A percentile compares a stretch with the other conserved stretches of the same genome.
phyloP scores from a whole-genome alignment of 2,888 invertebrate genomes.

The Carcina quercana region DNA sequence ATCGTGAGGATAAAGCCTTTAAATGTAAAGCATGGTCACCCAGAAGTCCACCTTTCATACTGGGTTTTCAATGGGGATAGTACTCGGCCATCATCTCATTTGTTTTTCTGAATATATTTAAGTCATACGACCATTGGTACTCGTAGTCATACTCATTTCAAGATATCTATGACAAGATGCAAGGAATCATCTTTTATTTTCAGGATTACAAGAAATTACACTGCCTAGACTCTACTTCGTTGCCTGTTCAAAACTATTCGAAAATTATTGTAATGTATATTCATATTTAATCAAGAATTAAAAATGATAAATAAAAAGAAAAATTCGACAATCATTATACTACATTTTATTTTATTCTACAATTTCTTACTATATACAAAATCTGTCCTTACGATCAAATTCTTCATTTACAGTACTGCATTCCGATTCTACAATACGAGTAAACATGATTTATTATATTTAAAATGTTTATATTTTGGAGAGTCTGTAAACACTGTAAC shows the following conservation, averaged over 20 bases:
- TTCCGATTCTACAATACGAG: slow-evolving; percentile 17
- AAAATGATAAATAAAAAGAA: slow-evolving; percentile 27
- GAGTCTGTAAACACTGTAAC: slow-evolving; percentile 31
- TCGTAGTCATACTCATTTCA: no score
- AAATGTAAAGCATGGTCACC: no score
- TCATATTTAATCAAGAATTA: no score
- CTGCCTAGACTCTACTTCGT: slow-evolving; percentile 22
- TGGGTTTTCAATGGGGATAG: no score
- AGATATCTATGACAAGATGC: no score
- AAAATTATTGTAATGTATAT: slow-evolving; percentile 15
- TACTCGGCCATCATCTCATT: no score
- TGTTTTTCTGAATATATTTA: no score
- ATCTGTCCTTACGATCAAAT: slow-evolving; percentile 38
- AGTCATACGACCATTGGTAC: no score
- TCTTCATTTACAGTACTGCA: slow-evolving; percentile 24
- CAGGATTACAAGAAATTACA: slow-evolving; percentile 41
- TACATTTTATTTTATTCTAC: slow-evolving; percentile 62
- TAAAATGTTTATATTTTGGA: slow-evolving; percentile 10
- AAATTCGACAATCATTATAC: slow-evolving; percentile 61
- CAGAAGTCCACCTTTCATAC: no score
- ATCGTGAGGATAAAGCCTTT: not conserved
- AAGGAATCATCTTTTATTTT: slow-evolving; percentile 18
- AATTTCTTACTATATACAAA: slow-evolving; percentile 59
- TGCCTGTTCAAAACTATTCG: slow-evolving; percentile 25
- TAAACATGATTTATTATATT: slow-evolving; percentile 2